These are phyloP conservation scores for Drosophila infuscata DNA, from an alignment of 2,888 invertebrate genomes.

Conservation along the genomic window DNA sequence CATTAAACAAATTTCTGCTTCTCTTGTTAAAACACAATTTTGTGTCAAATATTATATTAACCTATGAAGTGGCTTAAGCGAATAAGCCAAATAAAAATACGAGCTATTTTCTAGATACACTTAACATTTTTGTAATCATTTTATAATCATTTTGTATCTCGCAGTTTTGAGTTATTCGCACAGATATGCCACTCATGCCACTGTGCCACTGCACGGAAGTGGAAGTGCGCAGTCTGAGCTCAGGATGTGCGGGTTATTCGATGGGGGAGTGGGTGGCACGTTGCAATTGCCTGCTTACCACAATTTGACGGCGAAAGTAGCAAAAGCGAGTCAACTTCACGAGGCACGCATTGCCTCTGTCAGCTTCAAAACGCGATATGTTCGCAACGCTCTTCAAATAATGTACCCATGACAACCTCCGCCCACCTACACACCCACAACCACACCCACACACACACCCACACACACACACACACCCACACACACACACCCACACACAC, in stretches of 20 bases:
- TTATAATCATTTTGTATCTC: background rate
- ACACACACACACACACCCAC: background rate
- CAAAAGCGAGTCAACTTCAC: conserved; percentile 42
- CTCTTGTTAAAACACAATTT: too few relatives aligned
- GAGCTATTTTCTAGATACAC: background rate
- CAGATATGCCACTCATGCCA: background rate
- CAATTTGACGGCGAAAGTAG: conserved; percentile 59
- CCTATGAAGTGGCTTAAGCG: fast-evolving
- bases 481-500: background rate
- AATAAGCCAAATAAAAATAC: background rate
- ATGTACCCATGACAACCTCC: conserved; percentile 33
- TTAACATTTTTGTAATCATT: background rate
- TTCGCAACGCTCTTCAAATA: conserved; percentile 55
- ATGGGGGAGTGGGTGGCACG: background rate
- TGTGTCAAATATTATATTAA: too few relatives aligned
- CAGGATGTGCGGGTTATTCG: conserved; percentile 24
- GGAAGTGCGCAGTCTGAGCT: conserved; percentile 1
- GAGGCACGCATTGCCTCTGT: conserved; percentile 17
- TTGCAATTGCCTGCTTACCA: conserved; percentile 54
- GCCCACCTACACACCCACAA: background rate
- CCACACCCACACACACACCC: background rate
- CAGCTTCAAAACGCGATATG: conserved; percentile 40
- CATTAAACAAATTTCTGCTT: background rate
- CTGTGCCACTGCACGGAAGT: background rate
- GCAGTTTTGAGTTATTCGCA: background rate